Evolutionary conservation across 2,888 invertebrate genomes (phyloP).

Genomic region (Plagodis dolabraria): DNA sequence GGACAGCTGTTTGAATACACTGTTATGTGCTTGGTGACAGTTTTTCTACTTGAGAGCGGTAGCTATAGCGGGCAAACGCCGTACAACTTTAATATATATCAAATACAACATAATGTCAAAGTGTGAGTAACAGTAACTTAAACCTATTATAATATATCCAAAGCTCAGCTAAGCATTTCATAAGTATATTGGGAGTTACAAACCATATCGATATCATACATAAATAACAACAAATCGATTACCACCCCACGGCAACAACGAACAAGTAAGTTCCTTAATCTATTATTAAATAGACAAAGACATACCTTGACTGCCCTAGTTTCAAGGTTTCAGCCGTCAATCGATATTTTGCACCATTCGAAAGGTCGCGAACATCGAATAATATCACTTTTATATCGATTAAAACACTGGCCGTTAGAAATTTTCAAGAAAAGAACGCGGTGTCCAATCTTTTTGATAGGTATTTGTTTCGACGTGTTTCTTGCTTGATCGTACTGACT

Average conservation of each 20-base stretch:
- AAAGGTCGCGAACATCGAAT: slow-evolving; percentile 23
- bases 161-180: no score
- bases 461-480: slow-evolving; percentile 15
- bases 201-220: slow-evolving; percentile 22
- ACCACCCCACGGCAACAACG: slow-evolving; percentile 13
- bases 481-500: slow-evolving; percentile 10
- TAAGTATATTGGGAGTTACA: background rate
- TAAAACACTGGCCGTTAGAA: slow-evolving; percentile 17
- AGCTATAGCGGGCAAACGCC: no score
- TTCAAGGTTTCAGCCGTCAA: slow-evolving; percentile 45
- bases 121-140: no score
- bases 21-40: no score
- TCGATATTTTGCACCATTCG: slow-evolving; percentile 66
- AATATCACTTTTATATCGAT: slow-evolving; percentile 11
- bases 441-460: no score
- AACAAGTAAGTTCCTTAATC: slow-evolving; percentile 24
- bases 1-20: no score
- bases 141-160: no score
- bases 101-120: no score
- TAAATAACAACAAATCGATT: slow-evolving; percentile 32
- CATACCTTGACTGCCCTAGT: slow-evolving; percentile 50
- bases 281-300: slow-evolving; percentile 46
- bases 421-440: no score
- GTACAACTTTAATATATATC: no score
- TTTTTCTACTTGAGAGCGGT: no score